Percentiles rank a stretch among this genome's conserved stretches.
Conservation (phyloP, 1,140 invertebrate genomes). For the Riptortus pedestris region DNA sequence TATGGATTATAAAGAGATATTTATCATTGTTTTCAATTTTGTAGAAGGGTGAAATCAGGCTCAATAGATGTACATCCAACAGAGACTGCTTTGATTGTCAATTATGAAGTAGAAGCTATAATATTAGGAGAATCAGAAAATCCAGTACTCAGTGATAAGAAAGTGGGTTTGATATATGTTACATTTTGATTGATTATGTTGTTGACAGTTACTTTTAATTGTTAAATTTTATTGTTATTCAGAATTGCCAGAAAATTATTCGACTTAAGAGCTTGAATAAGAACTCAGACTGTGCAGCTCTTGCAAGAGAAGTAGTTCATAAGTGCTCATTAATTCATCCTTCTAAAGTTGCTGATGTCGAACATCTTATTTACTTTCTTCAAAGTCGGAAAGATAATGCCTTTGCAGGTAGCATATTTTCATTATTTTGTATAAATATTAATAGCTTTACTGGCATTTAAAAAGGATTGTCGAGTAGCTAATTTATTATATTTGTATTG, state of each 20-base stretch:
- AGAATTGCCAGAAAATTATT: constrained; percentile 74
- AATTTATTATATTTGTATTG: too few relatives aligned
- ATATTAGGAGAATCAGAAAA: constrained; percentile 73
- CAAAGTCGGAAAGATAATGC: constrained; percentile 63
- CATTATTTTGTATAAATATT: neutral
- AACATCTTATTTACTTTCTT: constrained; percentile 84
- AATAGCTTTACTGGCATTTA: too few relatives aligned
- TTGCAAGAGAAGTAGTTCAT: constrained; percentile 78
- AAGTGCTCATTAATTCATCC: constrained; percentile 82
- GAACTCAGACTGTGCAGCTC: constrained; percentile 62
- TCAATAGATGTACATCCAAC: constrained; percentile 82
- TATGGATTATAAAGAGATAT: neutral
- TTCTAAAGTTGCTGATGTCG: constrained; percentile 71
- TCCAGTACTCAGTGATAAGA: constrained; percentile 73
- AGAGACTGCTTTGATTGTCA: constrained; percentile 79
- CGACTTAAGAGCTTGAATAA: constrained; percentile 71
- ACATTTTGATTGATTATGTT: constrained; percentile 12
- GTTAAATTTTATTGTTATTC: constrained; percentile 30
- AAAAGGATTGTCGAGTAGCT: too few relatives aligned
- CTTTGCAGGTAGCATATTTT: constrained; percentile 28
- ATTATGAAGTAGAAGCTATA: constrained; percentile 79
- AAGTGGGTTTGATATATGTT: constrained; percentile 45
- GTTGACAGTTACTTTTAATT: neutral
- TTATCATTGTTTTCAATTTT: constrained; percentile 27
- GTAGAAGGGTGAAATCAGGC: constrained; percentile 70